phyloP scores from a whole-genome alignment of 1,140 invertebrate genomes.

The Heliconius hewitsoni region DNA sequence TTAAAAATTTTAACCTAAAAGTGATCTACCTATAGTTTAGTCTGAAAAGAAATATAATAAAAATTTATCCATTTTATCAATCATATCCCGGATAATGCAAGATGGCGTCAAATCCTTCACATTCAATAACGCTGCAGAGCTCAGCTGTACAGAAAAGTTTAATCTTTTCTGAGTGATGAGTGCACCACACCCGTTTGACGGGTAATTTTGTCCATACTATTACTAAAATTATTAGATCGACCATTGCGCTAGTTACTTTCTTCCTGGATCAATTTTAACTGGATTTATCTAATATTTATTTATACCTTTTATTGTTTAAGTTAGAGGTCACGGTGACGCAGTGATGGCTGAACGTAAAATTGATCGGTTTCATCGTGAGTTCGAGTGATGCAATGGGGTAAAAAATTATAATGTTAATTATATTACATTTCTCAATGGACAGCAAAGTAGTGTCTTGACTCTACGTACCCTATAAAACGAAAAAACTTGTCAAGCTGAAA shows the following conservation, averaged over 20 bases:
- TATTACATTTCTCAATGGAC: too few relatives aligned
- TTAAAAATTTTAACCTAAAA: too few relatives aligned
- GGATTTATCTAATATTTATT: too few relatives aligned
- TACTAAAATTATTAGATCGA: slow-evolving; percentile 20
- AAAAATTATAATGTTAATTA: too few relatives aligned
- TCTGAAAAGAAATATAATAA: neutral
- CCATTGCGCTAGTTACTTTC: neutral
- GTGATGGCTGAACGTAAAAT: too few relatives aligned
- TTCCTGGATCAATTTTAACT: neutral
- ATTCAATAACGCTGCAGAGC: slow-evolving; percentile 43
- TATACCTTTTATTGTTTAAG: too few relatives aligned
- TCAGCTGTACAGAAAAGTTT: slow-evolving; percentile 53
- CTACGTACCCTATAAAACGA: too few relatives aligned
- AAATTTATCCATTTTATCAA: slow-evolving; percentile 27
- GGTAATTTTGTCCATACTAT: slow-evolving; percentile 31
- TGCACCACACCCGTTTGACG: slow-evolving; percentile 45
- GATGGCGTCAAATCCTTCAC: slow-evolving; percentile 39
- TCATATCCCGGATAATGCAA: slow-evolving; percentile 31
- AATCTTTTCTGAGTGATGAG: slow-evolving; percentile 63
- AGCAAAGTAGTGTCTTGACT: too few relatives aligned
- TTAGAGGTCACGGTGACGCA: too few relatives aligned
- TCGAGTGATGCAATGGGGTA: too few relatives aligned
- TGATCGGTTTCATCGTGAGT: too few relatives aligned
- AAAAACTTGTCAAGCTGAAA: too few relatives aligned
- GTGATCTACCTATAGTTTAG: neutral